Base-by-base conservation (phyloP, 53 echinoderm and acorn worm species). In the Zoroaster sp. region DNA sequence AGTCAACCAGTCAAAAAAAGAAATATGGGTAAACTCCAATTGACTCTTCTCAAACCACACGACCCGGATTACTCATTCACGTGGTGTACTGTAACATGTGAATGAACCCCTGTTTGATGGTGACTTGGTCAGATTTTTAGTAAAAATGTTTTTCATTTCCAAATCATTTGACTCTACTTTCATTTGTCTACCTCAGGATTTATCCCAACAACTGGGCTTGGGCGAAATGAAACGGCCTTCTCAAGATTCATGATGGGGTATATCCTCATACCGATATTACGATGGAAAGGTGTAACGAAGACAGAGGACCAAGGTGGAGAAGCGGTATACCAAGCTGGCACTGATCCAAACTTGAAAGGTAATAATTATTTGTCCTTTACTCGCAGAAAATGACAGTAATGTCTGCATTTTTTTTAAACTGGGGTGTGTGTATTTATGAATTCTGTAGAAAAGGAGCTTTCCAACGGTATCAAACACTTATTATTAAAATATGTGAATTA, bases 131-230 rank as follows among this genome's bases (percentile, higher is more conserved):
- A 8, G 9, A 8, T 47, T 47, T 47, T 47, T 47, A 47, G 9
- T 47, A 47, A 10, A 14, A 10, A 10, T 47, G 8, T 10, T 10
- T 47, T 47, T 9, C 35, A 13, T 5, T 34, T 31, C 6, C 35
- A 35, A 34, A 8, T 31, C 12, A 13, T 0, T 20, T 9, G 10
- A 30, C 31, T 46, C 4, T 20, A 45, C 3, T 76, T 7, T 33
- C 18, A 4, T 4, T 6, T 32, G 15, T 33, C 32, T 15, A 20
- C 8, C 0, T 25, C 10, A 87, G 96, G 96, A 33, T 96, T 96
- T 51, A 96, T 96, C 43, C 96, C 96, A n/a, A 59, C 77, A 3
- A 92, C 96, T 5, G 92, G 80, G 25, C 46, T 96, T 13, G 38
- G 38, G 38, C 88, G 92, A 25, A 92, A 94, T 70, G 90, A 83